phyloP scores from a whole-genome alignment of 2,113 vertebrate genomes.

The Tupaia chinensis region DNA sequence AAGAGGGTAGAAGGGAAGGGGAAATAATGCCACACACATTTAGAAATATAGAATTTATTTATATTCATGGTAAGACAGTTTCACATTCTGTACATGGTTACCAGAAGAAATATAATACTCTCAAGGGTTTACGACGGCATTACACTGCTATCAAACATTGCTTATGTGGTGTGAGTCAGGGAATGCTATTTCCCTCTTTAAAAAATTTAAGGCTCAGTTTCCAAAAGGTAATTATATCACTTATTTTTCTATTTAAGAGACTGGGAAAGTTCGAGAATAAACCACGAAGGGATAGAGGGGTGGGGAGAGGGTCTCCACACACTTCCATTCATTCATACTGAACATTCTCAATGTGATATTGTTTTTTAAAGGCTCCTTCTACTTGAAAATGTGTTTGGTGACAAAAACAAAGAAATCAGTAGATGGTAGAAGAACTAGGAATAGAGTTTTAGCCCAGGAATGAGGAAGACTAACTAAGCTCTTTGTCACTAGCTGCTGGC shows the following conservation, averaged over 20 bases:
- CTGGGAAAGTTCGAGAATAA: constrained; percentile 8
- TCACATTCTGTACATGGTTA: constrained; percentile 63
- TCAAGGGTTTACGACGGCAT: background rate
- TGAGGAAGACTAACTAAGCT: constrained; percentile 4
- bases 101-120: constrained; percentile 51
- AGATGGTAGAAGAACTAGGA: background rate
- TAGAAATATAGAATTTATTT: constrained; percentile 92
- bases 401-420: background rate
- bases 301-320: background rate
- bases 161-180: constrained; percentile 28
- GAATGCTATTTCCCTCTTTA: constrained; percentile 52
- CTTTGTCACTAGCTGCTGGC: background rate
- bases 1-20: background rate
- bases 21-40: constrained; percentile 69
- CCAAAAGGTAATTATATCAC: constrained; percentile 60
- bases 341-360: background rate
- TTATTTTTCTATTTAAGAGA: constrained; percentile 55
- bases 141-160: constrained; percentile 49
- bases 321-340: background rate
- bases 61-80: constrained; percentile 82
- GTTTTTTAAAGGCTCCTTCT: constrained; percentile 19
- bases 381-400: constrained; percentile 35
- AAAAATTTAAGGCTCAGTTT: constrained; percentile 82
- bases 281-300: background rate
- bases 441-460: background rate